A percentile compares a stretch with the other conserved stretches of the same genome.
phyloP scores from a whole-genome alignment of 1,140 invertebrate species.

The Microplitis demolitor region DNA sequence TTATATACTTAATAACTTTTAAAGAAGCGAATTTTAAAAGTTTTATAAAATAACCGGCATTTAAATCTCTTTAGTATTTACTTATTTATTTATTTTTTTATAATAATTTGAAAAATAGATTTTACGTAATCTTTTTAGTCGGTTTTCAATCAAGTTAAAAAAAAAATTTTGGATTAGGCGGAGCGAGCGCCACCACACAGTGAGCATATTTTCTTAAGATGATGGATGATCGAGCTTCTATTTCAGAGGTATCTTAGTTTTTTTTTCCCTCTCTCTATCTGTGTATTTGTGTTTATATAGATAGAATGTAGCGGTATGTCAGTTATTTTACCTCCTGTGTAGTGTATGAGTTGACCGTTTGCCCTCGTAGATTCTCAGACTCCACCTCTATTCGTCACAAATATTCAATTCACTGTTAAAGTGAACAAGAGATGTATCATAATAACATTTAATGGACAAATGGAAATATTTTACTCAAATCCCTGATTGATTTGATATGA shows the following conservation, averaged over 20 bases:
- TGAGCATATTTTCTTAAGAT: conserved; percentile 22
- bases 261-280: no score
- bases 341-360: conserved; percentile 13
- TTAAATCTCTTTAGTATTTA: background rate
- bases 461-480: no score
- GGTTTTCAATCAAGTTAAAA: conserved; percentile 6
- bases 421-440: background rate
- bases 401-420: background rate
- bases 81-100: background rate
- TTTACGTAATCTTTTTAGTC: conserved; percentile 7
- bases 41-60: background rate
- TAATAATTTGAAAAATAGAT: background rate
- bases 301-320: background rate
- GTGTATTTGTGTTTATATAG: background rate
- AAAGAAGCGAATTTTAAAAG: conserved; percentile 4
- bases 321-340: conserved; percentile 3
- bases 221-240: conserved; percentile 22
- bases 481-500: no score
- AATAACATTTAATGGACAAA: background rate
- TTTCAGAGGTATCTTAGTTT: background rate
- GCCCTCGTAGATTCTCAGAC: conserved; percentile 5
- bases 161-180: background rate
- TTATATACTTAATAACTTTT: conserved; percentile 4
- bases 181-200: conserved; percentile 11
- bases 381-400: conserved; percentile 17